Base-by-base conservation (phyloP, 2,888 invertebrate species). In the Eupithecia dodoneata region DNA sequence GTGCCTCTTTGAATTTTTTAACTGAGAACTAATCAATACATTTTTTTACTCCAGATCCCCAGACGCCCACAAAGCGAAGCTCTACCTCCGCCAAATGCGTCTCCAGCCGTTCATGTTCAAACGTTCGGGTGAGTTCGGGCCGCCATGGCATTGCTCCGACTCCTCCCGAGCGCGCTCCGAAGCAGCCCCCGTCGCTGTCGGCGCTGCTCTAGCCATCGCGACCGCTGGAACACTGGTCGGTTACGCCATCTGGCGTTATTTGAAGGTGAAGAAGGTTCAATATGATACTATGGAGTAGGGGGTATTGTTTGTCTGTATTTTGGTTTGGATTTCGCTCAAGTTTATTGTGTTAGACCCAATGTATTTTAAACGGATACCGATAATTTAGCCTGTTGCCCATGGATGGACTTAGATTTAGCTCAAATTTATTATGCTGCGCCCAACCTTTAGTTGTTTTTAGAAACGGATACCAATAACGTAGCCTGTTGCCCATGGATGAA, bases 21-120 rank as follows among this genome's bases (percentile, higher is more conserved):
- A 30, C 30, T 30, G 30, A 30, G 30, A 30, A 30, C 30, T 30
- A 30, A 30, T 30, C 30, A 1, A 30, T 30, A 30, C 0, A 30
- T 30, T 30, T 30, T 30, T 30, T 30, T 63, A 30, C 30, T 63
- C 12, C 88, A 94, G 93, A 73, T 85, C 93, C 10, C 87, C 88
- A 18, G 87, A 90, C 10, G 91, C 88, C 1, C 96, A 96, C 84
- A 95, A 96, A 75, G 97, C 97, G 0, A 96, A 96, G 67, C 91
- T 97, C 0, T 96, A 96, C 83, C 93, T 97, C 15, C 95, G 97
- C 44, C 96, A 97, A 81, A 94, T 98, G 93, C 96, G 97, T 78
- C 96, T 98, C 76, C 98, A 98, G 87, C 98, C 98, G 44, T 98
- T 98, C 92, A 98, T 98, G 96, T 98, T 97, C 92, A 97, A 97